Evolutionary conservation across 2,113 vertebrate genomes (phyloP), one percentile per base, ranked within the genome.

Genomic region (Romanogobio albipinnatus): DNA sequence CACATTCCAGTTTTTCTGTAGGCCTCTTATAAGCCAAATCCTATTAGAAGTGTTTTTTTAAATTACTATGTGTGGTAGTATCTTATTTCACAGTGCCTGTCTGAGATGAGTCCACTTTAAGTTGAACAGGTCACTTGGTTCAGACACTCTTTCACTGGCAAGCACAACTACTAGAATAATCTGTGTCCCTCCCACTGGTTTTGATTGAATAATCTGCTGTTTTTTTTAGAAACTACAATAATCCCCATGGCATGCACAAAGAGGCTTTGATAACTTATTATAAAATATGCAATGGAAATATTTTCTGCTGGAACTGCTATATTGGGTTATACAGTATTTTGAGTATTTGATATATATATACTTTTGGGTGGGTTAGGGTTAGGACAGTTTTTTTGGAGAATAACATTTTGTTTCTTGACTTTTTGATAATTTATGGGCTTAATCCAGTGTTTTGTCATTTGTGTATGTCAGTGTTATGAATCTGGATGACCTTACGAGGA

Each of bases 401-500:
- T 11, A 43, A 43, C 36, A 13, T 26, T 49, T 24, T 74, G 4
- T 1, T 29, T 33, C 8, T 49, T n/a, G n/a, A 11, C 8, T 51
- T 78, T 22, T 43, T 39, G 53, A n/a, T 14, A n/a, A 56, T 7
- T n/a, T 45, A 39, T 9, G 22, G 49, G 22, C 33, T 24, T 9
- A 47, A 13, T 59, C 6, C 8, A 79, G 24, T 29, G 24, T 81
- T 43, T 64, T 39, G 51, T 39, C 5, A 5, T 26, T 81, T 36
- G 45, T 1, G 0, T 71, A 0, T 84, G 56, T 58, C 88, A 99
- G 98, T 89, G 98, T 99, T 47, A 99, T 99, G 98, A 99, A 99
- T 90, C 93, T 99, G 91, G 97, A 99, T 49, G 98, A 99, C 88
- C 93, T 99, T 86, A 99, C 98, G 0, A 93, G 98, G 87, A 93